Base-by-base conservation (phyloP, 2,888 invertebrate species). In the Drosophila parthenogenetica region DNA sequence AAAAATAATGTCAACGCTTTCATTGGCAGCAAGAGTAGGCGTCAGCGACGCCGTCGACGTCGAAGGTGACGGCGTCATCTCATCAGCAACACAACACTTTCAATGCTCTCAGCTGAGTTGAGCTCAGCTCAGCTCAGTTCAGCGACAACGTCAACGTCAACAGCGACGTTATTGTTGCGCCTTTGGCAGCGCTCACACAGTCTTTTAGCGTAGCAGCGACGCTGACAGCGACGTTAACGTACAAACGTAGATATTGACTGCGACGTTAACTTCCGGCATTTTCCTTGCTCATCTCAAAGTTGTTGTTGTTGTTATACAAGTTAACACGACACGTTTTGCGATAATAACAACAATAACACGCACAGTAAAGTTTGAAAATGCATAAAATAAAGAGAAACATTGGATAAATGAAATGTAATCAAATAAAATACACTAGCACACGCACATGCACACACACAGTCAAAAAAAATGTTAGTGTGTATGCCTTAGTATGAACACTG, bases 251-350 rank as follows among this genome's bases (percentile, higher is more conserved):
- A 55, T 68, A 83, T 79, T 71, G 73, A 68, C 65, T 67, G 69
- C 59, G 64, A 48, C 69, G 59, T 73, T 85, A 63, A 76, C 82
- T 83, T 87, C 82, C 88, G 82, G 87, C 87, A 82, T 81, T 77
- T 81, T 64, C 70, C 76, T 29, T 67, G 85, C 79, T 78, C 82
- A 81, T 87, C 87, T 63, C 55, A 43, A 37, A 19, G 49, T 19
- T 66, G 16, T 40, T 64, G 29, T 60, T 64, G 54, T 61, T 63
- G 54, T 64, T 59, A 51, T 57, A 54, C 19, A 73, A 77, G 60
- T 63, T 73, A 77, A 77, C 63, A 66, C 37, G 66, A 77, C 72
- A 73, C 78, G 78, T 77, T 61, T 54, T 63, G 64, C 73, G 60
- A 73, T 72, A 67, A 76, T n/a, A 66, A 64, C 42, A 57, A 35